Evolutionary conservation across 2,888 invertebrate genomes (phyloP).

Genomic region (Toxonevra muliebris): DNA sequence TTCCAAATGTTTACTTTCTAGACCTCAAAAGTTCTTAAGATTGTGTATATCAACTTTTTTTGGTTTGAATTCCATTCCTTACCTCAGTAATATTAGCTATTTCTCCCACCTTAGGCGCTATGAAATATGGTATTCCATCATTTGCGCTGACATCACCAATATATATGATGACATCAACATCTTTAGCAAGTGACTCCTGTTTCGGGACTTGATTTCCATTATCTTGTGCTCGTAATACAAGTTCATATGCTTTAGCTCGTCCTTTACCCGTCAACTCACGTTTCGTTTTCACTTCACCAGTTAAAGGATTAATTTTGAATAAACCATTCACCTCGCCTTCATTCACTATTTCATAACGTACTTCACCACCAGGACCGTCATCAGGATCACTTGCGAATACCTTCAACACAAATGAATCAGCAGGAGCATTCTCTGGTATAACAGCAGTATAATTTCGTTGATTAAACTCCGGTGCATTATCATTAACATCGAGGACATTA

Average conservation of each 20-base stretch:
- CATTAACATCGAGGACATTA: constrained; percentile 81
- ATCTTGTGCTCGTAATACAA: constrained; percentile 76
- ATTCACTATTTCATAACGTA: constrained; percentile 77
- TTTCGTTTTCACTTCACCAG: constrained; percentile 75
- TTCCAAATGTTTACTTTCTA: background rate
- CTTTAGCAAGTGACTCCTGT: constrained; percentile 68
- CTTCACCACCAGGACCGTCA: constrained; percentile 75
- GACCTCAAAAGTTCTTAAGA: background rate
- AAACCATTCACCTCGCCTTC: constrained; percentile 78
- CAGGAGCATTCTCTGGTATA: constrained; percentile 78
- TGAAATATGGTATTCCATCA: constrained; percentile 81
- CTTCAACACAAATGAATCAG: constrained; percentile 74
- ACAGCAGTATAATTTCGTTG: constrained; percentile 74
- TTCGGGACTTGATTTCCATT: constrained; percentile 70
- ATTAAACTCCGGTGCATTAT: constrained; percentile 77
- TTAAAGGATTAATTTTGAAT: constrained; percentile 73
- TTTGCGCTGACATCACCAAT: constrained; percentile 84
- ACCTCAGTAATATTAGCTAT: constrained; percentile 77
- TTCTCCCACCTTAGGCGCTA: constrained; percentile 76
- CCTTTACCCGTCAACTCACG: constrained; percentile 78
- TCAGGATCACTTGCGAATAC: constrained; percentile 80
- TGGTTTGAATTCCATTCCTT: no score
- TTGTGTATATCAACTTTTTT: no score
- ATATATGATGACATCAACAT: constrained; percentile 72
- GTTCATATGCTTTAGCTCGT: constrained; percentile 76